Conservation (phyloP, 2,888 invertebrate genomes). For the Catocala fraxini region DNA sequence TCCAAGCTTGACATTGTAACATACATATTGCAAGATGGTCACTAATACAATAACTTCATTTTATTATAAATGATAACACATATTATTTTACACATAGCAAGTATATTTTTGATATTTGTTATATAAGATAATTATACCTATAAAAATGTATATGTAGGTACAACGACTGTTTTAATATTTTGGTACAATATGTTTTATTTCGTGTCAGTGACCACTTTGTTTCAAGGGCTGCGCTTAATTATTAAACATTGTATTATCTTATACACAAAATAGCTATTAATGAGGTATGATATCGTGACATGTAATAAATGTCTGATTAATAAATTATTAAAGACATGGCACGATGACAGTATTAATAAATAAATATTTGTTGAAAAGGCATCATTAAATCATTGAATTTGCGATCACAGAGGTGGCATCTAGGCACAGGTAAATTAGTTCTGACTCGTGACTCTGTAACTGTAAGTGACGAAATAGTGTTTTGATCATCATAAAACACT, state of each 20-base stretch:
- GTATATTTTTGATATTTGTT: no score
- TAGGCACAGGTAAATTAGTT: no score
- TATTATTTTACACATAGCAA: no score
- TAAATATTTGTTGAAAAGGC: slow-evolving; percentile 20
- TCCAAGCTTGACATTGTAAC: slow-evolving; percentile 56
- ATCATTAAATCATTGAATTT: slow-evolving; percentile 19
- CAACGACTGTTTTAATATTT: no score
- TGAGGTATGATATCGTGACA: slow-evolving; percentile 34
- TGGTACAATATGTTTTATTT: not conserved
- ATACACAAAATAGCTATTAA: slow-evolving; percentile 38
- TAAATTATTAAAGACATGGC: slow-evolving; percentile 49
- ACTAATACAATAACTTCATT: slow-evolving; percentile 25
- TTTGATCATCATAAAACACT: no score
- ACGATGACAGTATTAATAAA: slow-evolving; percentile 36
- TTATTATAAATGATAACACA: no score
- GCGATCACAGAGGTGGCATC: slow-evolving; percentile 26
- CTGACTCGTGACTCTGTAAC: no score
- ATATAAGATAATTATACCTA: no score
- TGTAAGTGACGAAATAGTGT: no score
- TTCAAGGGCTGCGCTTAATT: slow-evolving; percentile 28
- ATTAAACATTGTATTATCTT: slow-evolving; percentile 34
- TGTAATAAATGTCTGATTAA: slow-evolving; percentile 22
- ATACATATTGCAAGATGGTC: slow-evolving; percentile 28
- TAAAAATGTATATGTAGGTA: no score
- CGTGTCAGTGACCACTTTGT: slow-evolving; percentile 39